These are phyloP conservation scores for Noctua janthe DNA, from an alignment of 2,888 invertebrate genomes.

Conservation along the genomic window DNA sequence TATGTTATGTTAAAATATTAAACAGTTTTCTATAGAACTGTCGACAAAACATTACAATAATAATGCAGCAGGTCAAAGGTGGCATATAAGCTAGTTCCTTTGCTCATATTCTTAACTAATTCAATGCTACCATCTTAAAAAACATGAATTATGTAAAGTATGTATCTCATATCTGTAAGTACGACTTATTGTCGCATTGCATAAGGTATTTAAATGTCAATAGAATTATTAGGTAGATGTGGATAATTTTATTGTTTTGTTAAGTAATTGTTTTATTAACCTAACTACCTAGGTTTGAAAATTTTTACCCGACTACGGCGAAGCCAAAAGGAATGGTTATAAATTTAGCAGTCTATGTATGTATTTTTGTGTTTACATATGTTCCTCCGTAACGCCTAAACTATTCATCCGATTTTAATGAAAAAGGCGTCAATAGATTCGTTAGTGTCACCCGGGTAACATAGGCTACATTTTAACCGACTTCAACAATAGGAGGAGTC, in stretches of 20 bases:
- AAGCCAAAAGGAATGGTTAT: no score
- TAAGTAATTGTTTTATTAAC: not conserved
- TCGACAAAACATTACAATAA: slow-evolving; percentile 30
- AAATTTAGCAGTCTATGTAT: no score
- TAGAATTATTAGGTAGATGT: not conserved
- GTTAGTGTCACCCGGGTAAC: no score
- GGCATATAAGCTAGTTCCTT: not conserved
- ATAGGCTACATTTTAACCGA: no score
- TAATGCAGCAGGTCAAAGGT: slow-evolving; percentile 24
- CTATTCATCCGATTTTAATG: no score
- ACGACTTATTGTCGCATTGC: not conserved
- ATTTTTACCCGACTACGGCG: no score
- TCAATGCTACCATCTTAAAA: slow-evolving; percentile 12
- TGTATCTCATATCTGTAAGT: not conserved
- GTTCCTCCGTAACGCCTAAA: no score
- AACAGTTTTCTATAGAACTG: not conserved
- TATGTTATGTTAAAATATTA: not conserved
- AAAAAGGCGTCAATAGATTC: no score
- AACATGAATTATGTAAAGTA: slow-evolving; percentile 18
- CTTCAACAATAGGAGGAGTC: no score
- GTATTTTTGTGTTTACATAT: no score
- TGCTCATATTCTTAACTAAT: not conserved
- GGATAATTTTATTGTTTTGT: not conserved
- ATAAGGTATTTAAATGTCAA: not conserved
- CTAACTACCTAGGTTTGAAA: no score